phyloP scores from a whole-genome alignment of 2,797 vertebrate species.

The Ambastaia sidthimunki region DNA sequence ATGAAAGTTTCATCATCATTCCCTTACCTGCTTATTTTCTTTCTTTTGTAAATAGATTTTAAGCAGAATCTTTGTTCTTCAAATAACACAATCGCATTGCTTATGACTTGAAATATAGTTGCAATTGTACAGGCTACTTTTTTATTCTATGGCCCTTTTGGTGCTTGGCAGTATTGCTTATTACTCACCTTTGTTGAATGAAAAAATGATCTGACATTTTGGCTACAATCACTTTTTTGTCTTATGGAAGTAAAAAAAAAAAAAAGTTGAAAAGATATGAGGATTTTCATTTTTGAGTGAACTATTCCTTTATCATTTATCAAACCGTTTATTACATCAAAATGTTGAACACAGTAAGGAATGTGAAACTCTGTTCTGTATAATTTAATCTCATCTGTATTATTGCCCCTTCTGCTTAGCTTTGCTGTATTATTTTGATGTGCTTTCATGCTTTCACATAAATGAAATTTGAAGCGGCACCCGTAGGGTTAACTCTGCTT shows the following conservation, averaged over 20 bases:
- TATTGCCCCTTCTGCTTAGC: slow-evolving; percentile 29
- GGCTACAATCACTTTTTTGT: background rate
- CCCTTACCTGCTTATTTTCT: background rate
- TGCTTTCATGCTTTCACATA: slow-evolving; percentile 34
- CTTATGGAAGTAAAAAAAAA: background rate
- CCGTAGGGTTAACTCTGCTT: slow-evolving; percentile 55
- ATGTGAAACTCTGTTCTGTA: slow-evolving; percentile 26
- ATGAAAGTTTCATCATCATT: background rate
- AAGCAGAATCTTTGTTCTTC: background rate
- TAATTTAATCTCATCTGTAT: slow-evolving; percentile 24
- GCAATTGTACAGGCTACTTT: too few species aligned
- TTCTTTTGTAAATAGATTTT: background rate
- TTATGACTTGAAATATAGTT: too few species aligned
- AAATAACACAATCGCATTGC: background rate
- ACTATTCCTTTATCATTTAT: slow-evolving; percentile 4
- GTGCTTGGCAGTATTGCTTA: background rate
- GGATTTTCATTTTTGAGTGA: background rate
- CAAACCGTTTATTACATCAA: slow-evolving; percentile 3
- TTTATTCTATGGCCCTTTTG: background rate
- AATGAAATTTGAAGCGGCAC: slow-evolving; percentile 57
- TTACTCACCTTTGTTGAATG: background rate
- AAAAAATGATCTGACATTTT: background rate
- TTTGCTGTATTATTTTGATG: slow-evolving; percentile 31
- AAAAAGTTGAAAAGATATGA: background rate
- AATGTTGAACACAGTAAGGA: slow-evolving; percentile 14